These are phyloP conservation scores for Hydrotaea cyrtoneurina DNA, from an alignment of 2,888 invertebrate genomes.

Conservation along the genomic window DNA sequence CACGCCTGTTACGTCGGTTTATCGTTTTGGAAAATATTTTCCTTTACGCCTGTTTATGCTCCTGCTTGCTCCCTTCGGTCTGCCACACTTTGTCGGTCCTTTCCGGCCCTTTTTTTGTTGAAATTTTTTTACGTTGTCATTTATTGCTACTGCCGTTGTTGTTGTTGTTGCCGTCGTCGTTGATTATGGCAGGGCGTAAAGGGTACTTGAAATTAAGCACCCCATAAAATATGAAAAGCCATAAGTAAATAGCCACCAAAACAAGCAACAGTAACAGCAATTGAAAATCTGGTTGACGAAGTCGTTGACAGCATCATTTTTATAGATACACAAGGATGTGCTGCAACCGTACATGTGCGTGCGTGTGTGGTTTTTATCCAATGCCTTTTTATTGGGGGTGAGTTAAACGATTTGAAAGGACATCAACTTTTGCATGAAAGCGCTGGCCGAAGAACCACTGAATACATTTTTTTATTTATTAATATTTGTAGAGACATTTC, in stretches of 20 bases:
- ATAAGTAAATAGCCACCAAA: slow-evolving; percentile 65
- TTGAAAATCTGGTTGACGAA: slow-evolving; percentile 63
- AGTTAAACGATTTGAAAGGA: slow-evolving; percentile 12
- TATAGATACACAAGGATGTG: slow-evolving; percentile 10
- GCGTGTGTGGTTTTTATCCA: not conserved
- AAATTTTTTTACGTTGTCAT: slow-evolving; percentile 28
- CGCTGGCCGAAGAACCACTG: not conserved
- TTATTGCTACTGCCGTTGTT: slow-evolving; percentile 34
- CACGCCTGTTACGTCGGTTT: slow-evolving; percentile 38
- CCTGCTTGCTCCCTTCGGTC: slow-evolving; percentile 20
- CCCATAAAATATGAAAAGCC: slow-evolving; percentile 69
- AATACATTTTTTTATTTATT: not conserved
- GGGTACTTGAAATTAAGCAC: slow-evolving; percentile 69
- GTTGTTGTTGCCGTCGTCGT: slow-evolving; percentile 8
- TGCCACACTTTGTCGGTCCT: not conserved
- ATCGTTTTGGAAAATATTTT: slow-evolving; percentile 49
- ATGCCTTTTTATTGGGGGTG: not conserved
- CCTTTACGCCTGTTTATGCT: slow-evolving; percentile 51
- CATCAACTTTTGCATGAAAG: not conserved
- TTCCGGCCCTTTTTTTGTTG: slow-evolving; percentile 32
- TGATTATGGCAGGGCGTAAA: slow-evolving; percentile 51
- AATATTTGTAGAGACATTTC: not conserved
- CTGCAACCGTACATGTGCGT: not conserved
- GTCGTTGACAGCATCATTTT: slow-evolving; percentile 61
- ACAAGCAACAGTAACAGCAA: slow-evolving; percentile 60